These are phyloP conservation scores for Ceratitis capitata DNA, from an alignment of 1,140 invertebrate genomes.

Conservation along the genomic window DNA sequence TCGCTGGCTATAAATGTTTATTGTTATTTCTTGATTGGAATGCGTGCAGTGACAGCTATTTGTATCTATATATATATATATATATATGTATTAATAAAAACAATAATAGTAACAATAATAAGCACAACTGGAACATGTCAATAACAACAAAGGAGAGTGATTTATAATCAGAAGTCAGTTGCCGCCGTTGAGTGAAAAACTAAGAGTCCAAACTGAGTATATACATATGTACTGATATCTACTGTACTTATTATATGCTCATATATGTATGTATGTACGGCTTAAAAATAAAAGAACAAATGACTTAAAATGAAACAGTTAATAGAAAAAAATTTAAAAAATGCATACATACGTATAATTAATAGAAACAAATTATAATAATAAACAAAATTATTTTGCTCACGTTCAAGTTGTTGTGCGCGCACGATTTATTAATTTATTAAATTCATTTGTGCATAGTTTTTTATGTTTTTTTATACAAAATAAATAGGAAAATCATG, in stretches of 20 bases:
- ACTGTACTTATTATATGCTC: no score
- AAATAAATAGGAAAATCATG: no score
- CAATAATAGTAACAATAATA: not conserved
- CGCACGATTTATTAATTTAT: not conserved
- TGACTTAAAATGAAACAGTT: not conserved
- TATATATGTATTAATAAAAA: not conserved
- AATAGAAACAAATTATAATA: no score
- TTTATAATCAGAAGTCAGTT: not conserved
- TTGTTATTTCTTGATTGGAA: not conserved
- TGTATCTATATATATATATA: no score
- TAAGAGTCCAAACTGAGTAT: no score
- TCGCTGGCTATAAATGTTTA: not conserved
- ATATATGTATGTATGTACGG: no score
- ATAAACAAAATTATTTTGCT: not conserved
- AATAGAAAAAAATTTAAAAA: no score
- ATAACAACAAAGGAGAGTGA: not conserved
- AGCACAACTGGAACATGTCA: not conserved
- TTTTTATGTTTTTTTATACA: no score
- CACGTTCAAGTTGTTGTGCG: not conserved
- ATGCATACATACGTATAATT: no score
- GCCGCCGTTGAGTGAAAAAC: no score
- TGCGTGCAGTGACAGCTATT: not conserved
- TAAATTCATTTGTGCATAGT: not conserved
- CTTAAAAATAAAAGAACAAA: not conserved
- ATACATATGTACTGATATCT: no score